Conservation (phyloP, 2,888 invertebrate genomes). For the Polydrusus cervinus region DNA sequence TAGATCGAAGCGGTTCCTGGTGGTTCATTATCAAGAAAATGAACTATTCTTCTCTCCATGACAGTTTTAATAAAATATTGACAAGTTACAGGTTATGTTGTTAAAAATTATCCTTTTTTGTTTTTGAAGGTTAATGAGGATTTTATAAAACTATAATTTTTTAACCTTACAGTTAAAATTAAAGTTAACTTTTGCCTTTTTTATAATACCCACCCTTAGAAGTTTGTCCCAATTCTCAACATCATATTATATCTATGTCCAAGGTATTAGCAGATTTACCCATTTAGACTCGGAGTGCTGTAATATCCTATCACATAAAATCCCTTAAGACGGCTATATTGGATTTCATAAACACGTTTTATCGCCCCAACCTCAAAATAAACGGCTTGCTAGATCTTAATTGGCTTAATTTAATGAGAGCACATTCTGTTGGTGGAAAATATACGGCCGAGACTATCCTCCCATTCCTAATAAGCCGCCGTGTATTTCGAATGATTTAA, state of each 20-base stretch:
- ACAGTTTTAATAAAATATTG: too few relatives aligned
- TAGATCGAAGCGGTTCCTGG: too few relatives aligned
- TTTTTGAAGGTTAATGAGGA: too few relatives aligned
- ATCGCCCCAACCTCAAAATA: slow-evolving; percentile 50
- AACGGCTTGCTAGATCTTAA: slow-evolving; percentile 53
- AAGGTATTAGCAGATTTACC: slow-evolving; percentile 7
- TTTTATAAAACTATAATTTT: too few relatives aligned
- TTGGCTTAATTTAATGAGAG: slow-evolving; percentile 54
- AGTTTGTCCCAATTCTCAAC: neutral
- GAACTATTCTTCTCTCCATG: too few relatives aligned
- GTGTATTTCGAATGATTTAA: slow-evolving; percentile 53
- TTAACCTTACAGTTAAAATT: too few relatives aligned
- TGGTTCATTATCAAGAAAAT: too few relatives aligned
- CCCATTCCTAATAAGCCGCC: slow-evolving; percentile 53
- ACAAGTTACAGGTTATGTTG: too few relatives aligned
- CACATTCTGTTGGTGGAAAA: slow-evolving; percentile 46
- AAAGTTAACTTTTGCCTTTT: too few relatives aligned
- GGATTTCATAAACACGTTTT: slow-evolving; percentile 55
- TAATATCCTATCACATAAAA: slow-evolving; percentile 36
- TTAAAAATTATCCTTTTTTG: too few relatives aligned
- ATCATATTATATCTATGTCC: slow-evolving; percentile 5
- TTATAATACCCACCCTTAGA: too few relatives aligned
- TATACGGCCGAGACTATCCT: slow-evolving; percentile 50
- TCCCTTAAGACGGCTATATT: slow-evolving; percentile 40
- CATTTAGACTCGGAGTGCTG: slow-evolving; percentile 2